A percentile compares a stretch with the other conserved stretches of the same genome.
These are phyloP conservation scores for Pocota personata DNA, from an alignment of 2,888 invertebrate genomes.

Conservation along the genomic window DNA sequence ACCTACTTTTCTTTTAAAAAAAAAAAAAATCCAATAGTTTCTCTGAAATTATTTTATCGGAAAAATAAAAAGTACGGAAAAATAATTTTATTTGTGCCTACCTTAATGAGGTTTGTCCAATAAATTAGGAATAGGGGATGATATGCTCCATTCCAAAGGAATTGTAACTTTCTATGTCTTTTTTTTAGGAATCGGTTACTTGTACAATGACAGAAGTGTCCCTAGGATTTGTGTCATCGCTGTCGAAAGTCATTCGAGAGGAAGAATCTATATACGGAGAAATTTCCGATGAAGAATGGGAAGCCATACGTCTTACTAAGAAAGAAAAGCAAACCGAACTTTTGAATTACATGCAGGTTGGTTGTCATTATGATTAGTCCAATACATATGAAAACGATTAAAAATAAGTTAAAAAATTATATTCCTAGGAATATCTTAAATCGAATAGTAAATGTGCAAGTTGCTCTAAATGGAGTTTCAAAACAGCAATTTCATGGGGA, in stretches of 20 bases:
- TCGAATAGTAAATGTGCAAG: constrained; percentile 83
- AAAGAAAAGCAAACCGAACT: constrained; percentile 86
- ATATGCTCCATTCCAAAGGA: too few species aligned
- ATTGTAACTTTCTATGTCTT: background rate
- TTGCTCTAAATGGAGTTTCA: constrained; percentile 85
- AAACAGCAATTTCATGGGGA: constrained; percentile 86
- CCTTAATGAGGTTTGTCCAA: too few species aligned
- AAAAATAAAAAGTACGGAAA: too few species aligned
- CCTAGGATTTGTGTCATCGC: constrained; percentile 86
- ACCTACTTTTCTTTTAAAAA: too few species aligned
- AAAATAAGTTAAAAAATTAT: background rate
- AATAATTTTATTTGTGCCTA: too few species aligned
- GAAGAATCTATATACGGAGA: constrained; percentile 89
- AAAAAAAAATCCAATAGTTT: too few species aligned
- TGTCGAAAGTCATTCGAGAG: constrained; percentile 87
- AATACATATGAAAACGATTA: too few species aligned
- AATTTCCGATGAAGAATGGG: constrained; percentile 94
- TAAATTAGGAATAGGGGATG: too few species aligned
- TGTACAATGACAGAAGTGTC: constrained; percentile 89
- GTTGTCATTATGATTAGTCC: too few species aligned
- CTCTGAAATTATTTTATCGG: too few species aligned
- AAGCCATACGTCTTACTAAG: constrained; percentile 89
- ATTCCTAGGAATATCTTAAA: constrained; percentile 78
- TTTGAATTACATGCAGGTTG: constrained; percentile 87
- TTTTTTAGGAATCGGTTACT: constrained; percentile 85